Evolutionary conservation across 2,797 vertebrate genomes (phyloP).

Genomic region (Danio choprae): DNA sequence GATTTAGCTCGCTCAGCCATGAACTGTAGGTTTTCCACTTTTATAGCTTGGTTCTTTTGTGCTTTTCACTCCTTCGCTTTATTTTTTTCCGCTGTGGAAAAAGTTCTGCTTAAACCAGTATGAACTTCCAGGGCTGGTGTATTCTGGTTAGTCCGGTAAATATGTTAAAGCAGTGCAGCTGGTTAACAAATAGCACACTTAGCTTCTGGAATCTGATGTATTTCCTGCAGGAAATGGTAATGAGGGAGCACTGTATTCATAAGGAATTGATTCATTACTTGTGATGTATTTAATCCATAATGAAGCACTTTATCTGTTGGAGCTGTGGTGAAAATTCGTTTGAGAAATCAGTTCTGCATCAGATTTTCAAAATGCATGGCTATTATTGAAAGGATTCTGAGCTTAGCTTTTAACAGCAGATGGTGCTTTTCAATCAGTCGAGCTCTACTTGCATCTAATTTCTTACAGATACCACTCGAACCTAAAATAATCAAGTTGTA

Average conservation of each 20-base stretch:
- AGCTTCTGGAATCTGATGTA: not conserved
- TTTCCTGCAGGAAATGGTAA: not conserved
- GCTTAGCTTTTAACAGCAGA: too few species aligned
- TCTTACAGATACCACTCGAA: too few species aligned
- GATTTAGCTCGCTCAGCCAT: conserved; percentile 14
- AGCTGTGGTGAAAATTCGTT: too few species aligned
- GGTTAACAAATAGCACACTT: not conserved
- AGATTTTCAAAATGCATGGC: too few species aligned
- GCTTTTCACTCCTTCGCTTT: not conserved
- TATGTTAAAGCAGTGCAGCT: not conserved
- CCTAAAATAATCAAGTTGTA: too few species aligned
- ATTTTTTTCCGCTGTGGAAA: not conserved
- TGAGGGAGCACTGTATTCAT: not conserved
- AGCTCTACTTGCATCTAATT: too few species aligned
- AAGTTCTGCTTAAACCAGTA: conserved; percentile 7
- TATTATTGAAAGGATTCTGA: too few species aligned
- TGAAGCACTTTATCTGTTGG: not conserved
- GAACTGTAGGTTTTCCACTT: conserved; percentile 1
- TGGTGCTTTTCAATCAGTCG: too few species aligned
- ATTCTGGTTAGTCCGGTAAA: not conserved
- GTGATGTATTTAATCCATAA: not conserved
- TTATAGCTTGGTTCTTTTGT: conserved; percentile 13
- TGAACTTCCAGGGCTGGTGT: not conserved
- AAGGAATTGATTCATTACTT: not conserved
- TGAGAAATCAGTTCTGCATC: too few species aligned